Conservation (phyloP, 2,113 vertebrate species). For the Scomber scombrus region DNA sequence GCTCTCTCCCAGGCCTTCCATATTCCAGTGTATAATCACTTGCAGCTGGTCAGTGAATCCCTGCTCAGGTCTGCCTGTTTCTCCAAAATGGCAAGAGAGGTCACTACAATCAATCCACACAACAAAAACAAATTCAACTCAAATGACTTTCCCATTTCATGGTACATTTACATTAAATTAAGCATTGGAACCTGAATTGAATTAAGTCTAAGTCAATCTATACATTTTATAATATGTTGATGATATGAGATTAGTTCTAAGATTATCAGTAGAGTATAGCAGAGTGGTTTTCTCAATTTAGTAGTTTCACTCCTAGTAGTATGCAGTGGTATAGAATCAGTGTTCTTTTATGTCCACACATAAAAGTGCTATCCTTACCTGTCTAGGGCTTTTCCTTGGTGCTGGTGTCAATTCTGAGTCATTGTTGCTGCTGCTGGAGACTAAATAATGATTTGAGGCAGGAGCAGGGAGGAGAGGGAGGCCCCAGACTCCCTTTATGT, state of each 20-base stretch:
- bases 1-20: slow-evolving; percentile 28
- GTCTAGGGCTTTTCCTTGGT: neutral
- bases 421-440: slow-evolving; percentile 19
- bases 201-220: neutral
- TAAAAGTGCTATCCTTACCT: slow-evolving; percentile 8
- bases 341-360: neutral
- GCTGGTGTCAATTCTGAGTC: slow-evolving; percentile 14
- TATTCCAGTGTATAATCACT: slow-evolving; percentile 58
- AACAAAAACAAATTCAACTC: neutral
- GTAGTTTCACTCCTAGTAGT: neutral
- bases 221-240: neutral
- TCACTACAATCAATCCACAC: slow-evolving; percentile 5
- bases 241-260: neutral
- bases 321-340: neutral
- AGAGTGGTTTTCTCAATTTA: neutral
- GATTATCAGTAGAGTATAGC: neutral
- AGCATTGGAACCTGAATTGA: neutral
- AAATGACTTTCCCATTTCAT: neutral
- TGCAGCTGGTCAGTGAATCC: slow-evolving; percentile 72
- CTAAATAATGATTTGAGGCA: slow-evolving; percentile 29
- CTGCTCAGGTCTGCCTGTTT: slow-evolving; percentile 29
- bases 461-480: slow-evolving; percentile 7
- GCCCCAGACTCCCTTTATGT: slow-evolving; percentile 15
- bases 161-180: neutral
- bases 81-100: slow-evolving; percentile 16